A percentile compares a stretch with the other conserved stretches of the same genome.
Conservation (phyloP, 1,140 invertebrate genomes). For the Drosophila aff. region DNA sequence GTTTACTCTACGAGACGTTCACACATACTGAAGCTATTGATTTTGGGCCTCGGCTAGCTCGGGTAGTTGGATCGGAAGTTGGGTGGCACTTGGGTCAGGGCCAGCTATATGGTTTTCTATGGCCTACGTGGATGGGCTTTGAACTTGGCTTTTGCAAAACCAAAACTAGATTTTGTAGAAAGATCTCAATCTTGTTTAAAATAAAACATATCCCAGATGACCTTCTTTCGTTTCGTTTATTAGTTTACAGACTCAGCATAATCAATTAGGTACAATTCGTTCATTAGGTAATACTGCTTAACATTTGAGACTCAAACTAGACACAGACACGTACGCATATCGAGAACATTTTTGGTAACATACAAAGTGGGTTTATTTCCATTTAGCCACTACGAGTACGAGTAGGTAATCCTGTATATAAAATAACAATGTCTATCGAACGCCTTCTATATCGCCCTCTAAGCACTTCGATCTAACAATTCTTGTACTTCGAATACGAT, state of each 20-base stretch:
- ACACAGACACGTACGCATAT: slow-evolving; percentile 54
- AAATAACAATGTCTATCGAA: slow-evolving; percentile 65
- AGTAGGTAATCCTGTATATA: slow-evolving; percentile 55
- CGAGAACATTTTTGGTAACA: slow-evolving; percentile 25
- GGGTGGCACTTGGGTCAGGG: slow-evolving; percentile 6
- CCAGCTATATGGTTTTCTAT: slow-evolving; percentile 23
- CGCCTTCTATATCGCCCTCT: slow-evolving; percentile 10
- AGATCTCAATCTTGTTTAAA: too few relatives aligned
- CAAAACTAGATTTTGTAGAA: too few relatives aligned
- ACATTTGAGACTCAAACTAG: slow-evolving; percentile 63
- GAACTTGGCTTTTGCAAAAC: not conserved
- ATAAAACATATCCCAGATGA: not conserved
- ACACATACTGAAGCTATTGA: slow-evolving; percentile 32
- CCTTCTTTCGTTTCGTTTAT: slow-evolving; percentile 28
- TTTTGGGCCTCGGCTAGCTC: not conserved
- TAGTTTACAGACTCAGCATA: slow-evolving; percentile 51
- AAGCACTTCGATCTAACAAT: slow-evolving; percentile 24
- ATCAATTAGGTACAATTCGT: slow-evolving; percentile 74
- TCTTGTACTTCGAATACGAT: slow-evolving; percentile 63
- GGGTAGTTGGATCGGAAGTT: not conserved
- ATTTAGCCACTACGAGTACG: slow-evolving; percentile 21
- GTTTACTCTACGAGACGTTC: slow-evolving; percentile 51
- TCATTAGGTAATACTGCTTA: slow-evolving; percentile 70
- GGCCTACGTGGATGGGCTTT: slow-evolving; percentile 6
- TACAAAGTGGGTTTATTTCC: slow-evolving; percentile 32